A percentile compares a stretch with the other conserved stretches of the same genome.
Evolutionary conservation across 2,797 vertebrate genomes (phyloP).

Genomic region (Rhabdomys pumilio): DNA sequence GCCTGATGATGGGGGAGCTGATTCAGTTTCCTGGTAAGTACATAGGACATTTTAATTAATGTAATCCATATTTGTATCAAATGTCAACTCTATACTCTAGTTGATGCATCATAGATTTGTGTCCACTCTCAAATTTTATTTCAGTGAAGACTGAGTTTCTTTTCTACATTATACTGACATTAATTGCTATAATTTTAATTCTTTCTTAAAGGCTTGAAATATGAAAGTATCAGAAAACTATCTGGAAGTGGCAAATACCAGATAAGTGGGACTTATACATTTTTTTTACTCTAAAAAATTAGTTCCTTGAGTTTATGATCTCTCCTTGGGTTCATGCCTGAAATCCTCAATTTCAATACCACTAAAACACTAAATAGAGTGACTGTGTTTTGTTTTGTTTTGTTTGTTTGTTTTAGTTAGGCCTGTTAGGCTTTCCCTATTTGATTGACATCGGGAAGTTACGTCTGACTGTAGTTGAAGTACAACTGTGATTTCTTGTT

Average conservation of each 20-base stretch:
- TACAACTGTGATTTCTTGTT: background rate
- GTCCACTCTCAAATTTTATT: slow-evolving; percentile 67
- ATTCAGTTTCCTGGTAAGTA: slow-evolving; percentile 48
- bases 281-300: slow-evolving; percentile 8
- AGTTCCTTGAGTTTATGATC: slow-evolving; percentile 24
- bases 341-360: slow-evolving; percentile 29
- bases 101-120: slow-evolving; percentile 1
- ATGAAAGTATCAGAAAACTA: slow-evolving; percentile 24
- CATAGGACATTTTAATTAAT: slow-evolving; percentile 11
- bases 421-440: slow-evolving; percentile 14
- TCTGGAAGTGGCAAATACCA: background rate
- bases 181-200: slow-evolving; percentile 58
- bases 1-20: background rate
- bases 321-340: background rate
- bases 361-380: background rate
- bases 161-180: slow-evolving; percentile 51
- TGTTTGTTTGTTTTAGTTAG: background rate
- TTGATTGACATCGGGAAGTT: background rate
- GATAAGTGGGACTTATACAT: background rate
- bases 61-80: slow-evolving; percentile 44
- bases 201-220: slow-evolving; percentile 21
- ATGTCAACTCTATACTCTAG: slow-evolving; percentile 32
- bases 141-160: slow-evolving; percentile 46
- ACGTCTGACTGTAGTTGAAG: slow-evolving; percentile 52
- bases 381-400: background rate